These are phyloP conservation scores for Cephus cinctus DNA, from an alignment of 1,140 invertebrate species.

Conservation along the genomic window DNA sequence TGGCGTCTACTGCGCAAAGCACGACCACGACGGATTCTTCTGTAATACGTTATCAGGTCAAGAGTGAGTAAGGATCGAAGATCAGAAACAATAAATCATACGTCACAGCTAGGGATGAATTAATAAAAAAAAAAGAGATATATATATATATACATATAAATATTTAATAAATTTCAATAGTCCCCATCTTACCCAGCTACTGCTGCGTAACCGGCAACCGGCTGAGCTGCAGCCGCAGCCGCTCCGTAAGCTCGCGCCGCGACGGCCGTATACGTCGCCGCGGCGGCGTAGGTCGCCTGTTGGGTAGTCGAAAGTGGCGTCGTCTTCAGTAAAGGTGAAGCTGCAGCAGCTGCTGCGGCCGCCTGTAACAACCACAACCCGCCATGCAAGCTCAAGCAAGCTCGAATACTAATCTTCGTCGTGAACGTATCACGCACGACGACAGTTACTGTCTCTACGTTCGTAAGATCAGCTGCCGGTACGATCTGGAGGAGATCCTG, in stretches of 20 bases:
- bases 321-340: slow-evolving; percentile 69
- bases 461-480: slow-evolving; percentile 22
- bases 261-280: slow-evolving; percentile 78
- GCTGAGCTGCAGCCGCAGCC: slow-evolving; percentile 68
- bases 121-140: too few species aligned
- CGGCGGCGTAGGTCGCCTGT: slow-evolving; percentile 78
- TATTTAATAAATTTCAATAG: too few species aligned
- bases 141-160: too few species aligned
- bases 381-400: slow-evolving; percentile 58
- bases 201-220: slow-evolving; percentile 64
- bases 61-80: too few species aligned
- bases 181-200: slow-evolving; percentile 71
- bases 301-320: slow-evolving; percentile 67
- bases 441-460: slow-evolving; percentile 21
- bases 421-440: slow-evolving; percentile 23
- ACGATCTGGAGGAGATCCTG: slow-evolving; percentile 16
- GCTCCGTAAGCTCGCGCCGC: slow-evolving; percentile 72
- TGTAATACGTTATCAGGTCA: too few species aligned
- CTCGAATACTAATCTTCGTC: slow-evolving; percentile 23
- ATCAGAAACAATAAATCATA: too few species aligned
- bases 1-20: slow-evolving; percentile 42
- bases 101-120: too few species aligned
- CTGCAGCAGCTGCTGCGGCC: slow-evolving; percentile 67
- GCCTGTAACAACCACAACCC: slow-evolving; percentile 60
- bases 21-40: slow-evolving; percentile 35